Conservation (phyloP, 2,888 invertebrate species). For the Pycnomerus fuliginosus region DNA sequence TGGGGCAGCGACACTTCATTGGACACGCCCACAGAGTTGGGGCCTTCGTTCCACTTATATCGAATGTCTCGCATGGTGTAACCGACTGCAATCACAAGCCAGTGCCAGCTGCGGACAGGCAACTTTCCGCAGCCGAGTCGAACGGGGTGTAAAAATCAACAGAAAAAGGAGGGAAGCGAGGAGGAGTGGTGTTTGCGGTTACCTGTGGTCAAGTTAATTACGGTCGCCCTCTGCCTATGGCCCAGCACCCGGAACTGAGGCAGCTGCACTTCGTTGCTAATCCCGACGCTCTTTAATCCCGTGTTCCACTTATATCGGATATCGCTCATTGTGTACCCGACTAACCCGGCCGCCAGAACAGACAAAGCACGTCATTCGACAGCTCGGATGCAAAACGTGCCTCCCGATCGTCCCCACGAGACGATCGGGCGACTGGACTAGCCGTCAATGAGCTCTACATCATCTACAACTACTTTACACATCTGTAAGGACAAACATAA, state of each 20-base stretch:
- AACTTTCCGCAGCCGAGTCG: slow-evolving; percentile 33
- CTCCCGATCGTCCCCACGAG: slow-evolving; percentile 9
- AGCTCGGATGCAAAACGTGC: slow-evolving; percentile 34
- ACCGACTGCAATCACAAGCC: slow-evolving; percentile 77
- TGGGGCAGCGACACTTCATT: slow-evolving; percentile 95
- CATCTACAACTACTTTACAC: slow-evolving; percentile 19
- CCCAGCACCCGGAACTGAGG: slow-evolving; percentile 97
- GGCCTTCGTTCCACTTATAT: slow-evolving; percentile 96
- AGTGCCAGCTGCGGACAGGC: slow-evolving; percentile 44
- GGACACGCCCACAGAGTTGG: slow-evolving; percentile 93
- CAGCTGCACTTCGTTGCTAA: slow-evolving; percentile 93
- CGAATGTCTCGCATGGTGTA: slow-evolving; percentile 98
- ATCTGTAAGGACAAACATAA: slow-evolving; percentile 22
- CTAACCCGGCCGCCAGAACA: slow-evolving; percentile 60
- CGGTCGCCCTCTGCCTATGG: slow-evolving; percentile 91
- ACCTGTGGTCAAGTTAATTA: slow-evolving; percentile 96
- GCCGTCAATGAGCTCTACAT: slow-evolving; percentile 22
- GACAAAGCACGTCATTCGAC: slow-evolving; percentile 53
- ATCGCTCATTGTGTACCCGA: slow-evolving; percentile 98
- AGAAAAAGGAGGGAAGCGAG: slow-evolving; percentile 17
- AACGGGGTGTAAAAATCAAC: slow-evolving; percentile 24
- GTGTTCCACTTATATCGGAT: slow-evolving; percentile 96
- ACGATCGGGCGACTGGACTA: slow-evolving; percentile 3
- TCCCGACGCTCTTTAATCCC: slow-evolving; percentile 90
- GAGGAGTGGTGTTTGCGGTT: slow-evolving; percentile 49